Base-by-base conservation (phyloP, 2,888 invertebrate species). In the Drosophila macrospina region DNA sequence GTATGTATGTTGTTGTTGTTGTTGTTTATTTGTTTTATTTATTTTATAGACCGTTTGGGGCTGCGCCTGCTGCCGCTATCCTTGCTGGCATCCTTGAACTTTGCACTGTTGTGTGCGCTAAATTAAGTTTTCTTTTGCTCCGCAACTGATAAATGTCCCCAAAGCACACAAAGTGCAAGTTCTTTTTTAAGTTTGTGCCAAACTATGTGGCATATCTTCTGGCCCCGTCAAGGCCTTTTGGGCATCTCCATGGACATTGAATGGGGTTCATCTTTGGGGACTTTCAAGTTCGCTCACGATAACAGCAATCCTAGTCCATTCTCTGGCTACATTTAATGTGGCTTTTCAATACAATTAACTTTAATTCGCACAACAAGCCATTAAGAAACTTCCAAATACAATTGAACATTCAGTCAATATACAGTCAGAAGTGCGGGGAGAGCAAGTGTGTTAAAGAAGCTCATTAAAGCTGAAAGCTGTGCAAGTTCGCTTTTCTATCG, bases 101-200 rank as follows among this genome's bases (percentile, higher is more conserved):
- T 77, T 80, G 54, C 62, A 50, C 70, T 71, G 83, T 69, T 71
- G 83, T 71, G 83, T 69, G 77, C 80, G 88, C 84, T 72, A 83
- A 83, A 83, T 83, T 86, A 88, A 83, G 83, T 88, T 88, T 88
- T 74, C 77, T 74, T 63, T 63, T 16, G 30, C 30, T 41, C 41
- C 51, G 16, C 39, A 64, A 63, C 86, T 88, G 88, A 88, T 86
- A 88, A 88, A 83, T 88, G 80, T 88, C 87, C 83, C 86, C 80
- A 69, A 86, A 86, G 87, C 86, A 77, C 74, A 84, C 88, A 80
- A 74, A 88, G 87, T 88, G 80, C 87, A 86, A 86, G 84, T 88
- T 86, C 77, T 83, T 80, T 80, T 88, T 83, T 74, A 88, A 86
- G 84, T 83, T 88, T 74, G 56, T 65, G 30, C 67, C 79, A 59